phyloP scores from a whole-genome alignment of 2,888 invertebrate genomes.

The Campoplex nolae region DNA sequence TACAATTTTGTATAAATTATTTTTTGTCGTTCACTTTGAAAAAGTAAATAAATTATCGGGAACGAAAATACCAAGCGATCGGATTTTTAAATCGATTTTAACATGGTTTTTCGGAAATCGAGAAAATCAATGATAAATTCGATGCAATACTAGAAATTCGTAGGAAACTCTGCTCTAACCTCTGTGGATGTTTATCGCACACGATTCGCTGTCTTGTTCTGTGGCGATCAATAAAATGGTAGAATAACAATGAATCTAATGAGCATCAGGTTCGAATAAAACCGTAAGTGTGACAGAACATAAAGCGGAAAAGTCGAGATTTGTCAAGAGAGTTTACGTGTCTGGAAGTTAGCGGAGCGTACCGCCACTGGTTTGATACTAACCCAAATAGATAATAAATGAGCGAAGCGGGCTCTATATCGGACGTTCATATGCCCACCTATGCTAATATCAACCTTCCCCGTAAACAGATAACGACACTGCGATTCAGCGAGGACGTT shows the following conservation, averaged over 20 bases:
- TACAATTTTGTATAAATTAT: background rate
- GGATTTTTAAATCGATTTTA: background rate
- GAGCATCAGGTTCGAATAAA: conserved; percentile 16
- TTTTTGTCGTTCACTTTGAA: background rate
- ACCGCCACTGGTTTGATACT: conserved; percentile 57
- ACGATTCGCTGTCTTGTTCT: background rate
- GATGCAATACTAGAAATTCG: background rate
- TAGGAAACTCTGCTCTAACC: background rate
- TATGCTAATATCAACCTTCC: conserved; percentile 70
- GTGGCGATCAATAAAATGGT: conserved; percentile 9
- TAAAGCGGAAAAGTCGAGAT: conserved; percentile 6
- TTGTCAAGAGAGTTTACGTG: conserved; percentile 47
- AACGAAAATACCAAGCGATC: background rate
- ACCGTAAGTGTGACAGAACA: background rate
- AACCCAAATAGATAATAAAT: conserved; percentile 81
- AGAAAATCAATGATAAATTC: background rate
- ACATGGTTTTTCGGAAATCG: background rate
- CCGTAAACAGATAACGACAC: conserved; percentile 43
- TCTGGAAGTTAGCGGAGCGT: conserved; percentile 58
- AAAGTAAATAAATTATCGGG: background rate
- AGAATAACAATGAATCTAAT: conserved; percentile 3
- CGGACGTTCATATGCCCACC: conserved; percentile 66
- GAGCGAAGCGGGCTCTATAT: conserved; percentile 76
- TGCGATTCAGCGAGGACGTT: conserved; percentile 26
- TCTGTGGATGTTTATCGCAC: background rate